Conservation (phyloP, 1,140 invertebrate species). For the Drosophila equinoxialis region DNA sequence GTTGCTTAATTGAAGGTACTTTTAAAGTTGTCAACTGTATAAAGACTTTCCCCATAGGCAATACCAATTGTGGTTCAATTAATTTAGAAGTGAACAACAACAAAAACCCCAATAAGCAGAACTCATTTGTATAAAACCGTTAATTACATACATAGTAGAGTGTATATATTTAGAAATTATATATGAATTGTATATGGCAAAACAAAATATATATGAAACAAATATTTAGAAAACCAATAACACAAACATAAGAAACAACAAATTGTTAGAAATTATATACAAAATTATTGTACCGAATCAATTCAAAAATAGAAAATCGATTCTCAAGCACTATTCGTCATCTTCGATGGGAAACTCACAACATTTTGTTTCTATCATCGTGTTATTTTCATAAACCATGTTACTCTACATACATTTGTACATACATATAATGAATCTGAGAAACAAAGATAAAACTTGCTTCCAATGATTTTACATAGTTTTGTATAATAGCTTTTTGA, state of each 20-base stretch:
- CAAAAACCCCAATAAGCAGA: neutral
- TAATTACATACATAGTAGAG: constrained; percentile 52
- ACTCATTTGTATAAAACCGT: constrained; percentile 52
- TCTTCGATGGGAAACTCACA: neutral
- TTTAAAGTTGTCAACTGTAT: neutral
- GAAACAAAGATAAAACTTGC: constrained; percentile 1
- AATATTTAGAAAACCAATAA: neutral
- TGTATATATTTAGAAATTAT: constrained; percentile 35
- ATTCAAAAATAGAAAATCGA: neutral
- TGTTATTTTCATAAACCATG: neutral
- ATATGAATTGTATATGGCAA: constrained; percentile 40
- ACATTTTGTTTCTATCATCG: neutral
- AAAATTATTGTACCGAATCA: constrained; percentile 23
- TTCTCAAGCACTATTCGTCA: neutral
- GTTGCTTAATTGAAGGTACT: neutral
- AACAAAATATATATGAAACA: constrained; percentile 4
- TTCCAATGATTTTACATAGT: constrained; percentile 5
- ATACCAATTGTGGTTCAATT: constrained; percentile 4
- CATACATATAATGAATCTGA: neutral
- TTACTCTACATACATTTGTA: neutral
- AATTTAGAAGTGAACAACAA: constrained; percentile 16
- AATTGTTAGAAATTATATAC: constrained; percentile 33
- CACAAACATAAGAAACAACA: neutral
- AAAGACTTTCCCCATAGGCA: constrained; percentile 5
- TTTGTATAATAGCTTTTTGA: neutral